Conservation (phyloP, 2,888 invertebrate species). For the Frankliniella intonsa region DNA sequence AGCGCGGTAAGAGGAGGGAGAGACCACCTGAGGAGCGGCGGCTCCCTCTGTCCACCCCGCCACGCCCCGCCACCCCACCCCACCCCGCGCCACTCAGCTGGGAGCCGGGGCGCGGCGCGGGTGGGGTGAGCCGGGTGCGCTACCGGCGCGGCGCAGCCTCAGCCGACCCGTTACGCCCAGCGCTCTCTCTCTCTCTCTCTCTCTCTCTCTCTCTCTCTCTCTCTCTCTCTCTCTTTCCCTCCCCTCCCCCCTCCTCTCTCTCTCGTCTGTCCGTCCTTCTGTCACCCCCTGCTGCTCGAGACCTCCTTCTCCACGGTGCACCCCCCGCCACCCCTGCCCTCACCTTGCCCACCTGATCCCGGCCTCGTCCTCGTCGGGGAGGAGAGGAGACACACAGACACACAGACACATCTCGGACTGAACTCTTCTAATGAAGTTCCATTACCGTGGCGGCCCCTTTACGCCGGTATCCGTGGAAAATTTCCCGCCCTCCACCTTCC, state of each 20-base stretch:
- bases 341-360: no score
- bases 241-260: background rate
- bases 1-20: background rate
- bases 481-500: no score
- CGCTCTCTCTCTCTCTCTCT: background rate
- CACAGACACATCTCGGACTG: no score
- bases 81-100: no score
- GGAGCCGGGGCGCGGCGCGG: background rate
- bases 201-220: slow-evolving; percentile 1
- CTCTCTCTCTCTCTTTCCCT: background rate
- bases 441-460: no score
- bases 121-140: background rate
- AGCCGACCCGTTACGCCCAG: background rate
- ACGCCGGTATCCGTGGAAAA: no score
- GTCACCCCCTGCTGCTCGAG: background rate
- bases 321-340: no score
- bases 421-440: no score
- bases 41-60: background rate
- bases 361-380: no score
- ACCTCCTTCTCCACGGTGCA: no score
- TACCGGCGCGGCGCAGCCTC: background rate
- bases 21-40: background rate
- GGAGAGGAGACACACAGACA: no score
- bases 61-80: background rate
- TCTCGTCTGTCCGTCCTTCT: background rate